Evolutionary conservation across 2,888 invertebrate genomes (phyloP).

Genomic region (Perdita meconis): DNA sequence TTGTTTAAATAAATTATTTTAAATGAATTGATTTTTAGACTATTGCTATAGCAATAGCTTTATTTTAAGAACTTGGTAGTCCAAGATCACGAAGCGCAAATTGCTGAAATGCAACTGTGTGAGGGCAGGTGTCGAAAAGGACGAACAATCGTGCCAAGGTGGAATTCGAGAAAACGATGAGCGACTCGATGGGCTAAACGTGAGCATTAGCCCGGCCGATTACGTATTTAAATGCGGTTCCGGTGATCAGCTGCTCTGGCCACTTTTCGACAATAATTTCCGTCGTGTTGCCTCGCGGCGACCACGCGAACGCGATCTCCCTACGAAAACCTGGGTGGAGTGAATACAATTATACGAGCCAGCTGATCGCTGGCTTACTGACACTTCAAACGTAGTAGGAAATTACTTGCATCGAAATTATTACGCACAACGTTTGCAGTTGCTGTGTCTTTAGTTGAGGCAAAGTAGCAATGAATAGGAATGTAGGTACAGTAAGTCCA

Average conservation of each 20-base stretch:
- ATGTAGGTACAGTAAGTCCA: no score
- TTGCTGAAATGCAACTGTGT: conserved; percentile 15
- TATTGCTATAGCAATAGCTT: no score
- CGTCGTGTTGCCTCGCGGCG: conserved; percentile 64
- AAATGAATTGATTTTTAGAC: no score
- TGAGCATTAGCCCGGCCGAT: conserved; percentile 75
- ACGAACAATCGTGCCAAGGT: not conserved
- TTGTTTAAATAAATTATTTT: no score
- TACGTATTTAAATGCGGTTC: conserved; percentile 79
- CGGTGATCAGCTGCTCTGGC: conserved; percentile 80
- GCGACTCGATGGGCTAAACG: conserved; percentile 66
- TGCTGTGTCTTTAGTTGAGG: no score
- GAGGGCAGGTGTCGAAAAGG: conserved; percentile 33
- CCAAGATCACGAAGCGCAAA: not conserved
- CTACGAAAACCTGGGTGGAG: conserved; percentile 11
- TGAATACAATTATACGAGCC: conserved; percentile 7
- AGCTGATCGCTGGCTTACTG: no score
- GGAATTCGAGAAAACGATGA: conserved; percentile 37
- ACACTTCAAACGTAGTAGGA: no score
- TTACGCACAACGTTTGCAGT: no score
- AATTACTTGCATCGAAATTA: no score
- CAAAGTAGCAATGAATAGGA: no score
- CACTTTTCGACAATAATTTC: conserved; percentile 61
- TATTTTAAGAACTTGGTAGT: no score
- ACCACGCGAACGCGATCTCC: conserved; percentile 66